Conservation (phyloP, 2,888 invertebrate genomes). For the Parnassius glacialis region DNA sequence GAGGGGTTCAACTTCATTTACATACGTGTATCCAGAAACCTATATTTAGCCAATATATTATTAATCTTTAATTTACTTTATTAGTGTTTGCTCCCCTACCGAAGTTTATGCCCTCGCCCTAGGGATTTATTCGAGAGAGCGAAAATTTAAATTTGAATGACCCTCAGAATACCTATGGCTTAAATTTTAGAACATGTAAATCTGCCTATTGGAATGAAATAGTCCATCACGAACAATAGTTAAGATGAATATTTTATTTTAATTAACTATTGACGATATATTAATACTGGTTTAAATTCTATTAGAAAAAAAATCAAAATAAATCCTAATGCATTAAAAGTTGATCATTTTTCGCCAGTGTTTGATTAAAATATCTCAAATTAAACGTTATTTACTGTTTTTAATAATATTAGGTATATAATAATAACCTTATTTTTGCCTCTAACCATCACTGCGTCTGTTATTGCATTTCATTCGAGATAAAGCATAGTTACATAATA, state of each 20-base stretch:
- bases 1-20: slow-evolving; percentile 55
- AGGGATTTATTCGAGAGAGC: slow-evolving; percentile 68
- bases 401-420: no score
- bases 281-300: no score
- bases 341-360: no score
- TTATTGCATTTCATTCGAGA: no score
- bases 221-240: slow-evolving; percentile 14
- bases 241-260: neutral
- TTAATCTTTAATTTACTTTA: slow-evolving; percentile 81
- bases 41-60: slow-evolving; percentile 77
- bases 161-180: slow-evolving; percentile 55
- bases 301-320: no score
- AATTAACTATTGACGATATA: neutral
- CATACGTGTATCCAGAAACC: slow-evolving; percentile 65
- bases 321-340: no score
- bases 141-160: slow-evolving; percentile 80
- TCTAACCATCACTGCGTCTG: no score
- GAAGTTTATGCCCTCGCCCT: slow-evolving; percentile 55
- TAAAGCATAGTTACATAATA: no score
- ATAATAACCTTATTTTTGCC: no score
- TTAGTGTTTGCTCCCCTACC: slow-evolving; percentile 69
- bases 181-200: slow-evolving; percentile 47
- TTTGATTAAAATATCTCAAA: no score
- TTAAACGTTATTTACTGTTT: no score
- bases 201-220: slow-evolving; percentile 35